A percentile compares a stretch with the other conserved stretches of the same genome.
Conservation (phyloP, 1,140 invertebrate species). For the Ganaspis sp. region DNA sequence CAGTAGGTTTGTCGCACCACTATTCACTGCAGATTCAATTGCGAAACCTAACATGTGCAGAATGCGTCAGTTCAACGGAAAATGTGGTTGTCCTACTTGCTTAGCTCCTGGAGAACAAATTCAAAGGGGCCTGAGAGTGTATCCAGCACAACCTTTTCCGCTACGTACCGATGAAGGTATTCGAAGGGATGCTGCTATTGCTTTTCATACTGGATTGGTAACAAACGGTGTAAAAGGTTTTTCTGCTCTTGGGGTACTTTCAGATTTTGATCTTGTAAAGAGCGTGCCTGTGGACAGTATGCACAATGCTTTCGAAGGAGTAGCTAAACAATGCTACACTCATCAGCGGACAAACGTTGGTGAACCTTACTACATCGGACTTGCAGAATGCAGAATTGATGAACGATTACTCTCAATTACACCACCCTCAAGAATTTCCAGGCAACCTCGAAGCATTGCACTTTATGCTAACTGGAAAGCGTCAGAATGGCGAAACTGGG, state of each 20-base stretch:
- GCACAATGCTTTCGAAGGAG: conserved; percentile 35
- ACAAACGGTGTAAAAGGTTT: conserved; percentile 41
- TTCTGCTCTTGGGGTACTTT: conserved; percentile 32
- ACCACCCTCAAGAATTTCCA: background rate
- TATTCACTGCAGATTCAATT: conserved; percentile 30
- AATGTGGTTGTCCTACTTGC: conserved; percentile 30
- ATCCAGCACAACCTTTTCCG: background rate
- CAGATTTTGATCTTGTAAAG: conserved; percentile 37
- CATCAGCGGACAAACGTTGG: background rate
- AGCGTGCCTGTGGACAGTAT: conserved; percentile 39
- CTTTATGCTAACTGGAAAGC: background rate
- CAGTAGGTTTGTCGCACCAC: conserved; percentile 31
- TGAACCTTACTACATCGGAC: background rate
- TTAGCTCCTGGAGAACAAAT: background rate
- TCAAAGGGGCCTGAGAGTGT: background rate
- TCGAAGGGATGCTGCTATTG: background rate
- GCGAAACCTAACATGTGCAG: conserved; percentile 4
- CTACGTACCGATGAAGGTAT: background rate
- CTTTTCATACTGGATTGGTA: background rate
- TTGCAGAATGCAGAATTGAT: background rate
- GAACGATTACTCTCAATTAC: background rate
- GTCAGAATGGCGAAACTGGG: background rate
- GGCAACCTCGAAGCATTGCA: background rate
- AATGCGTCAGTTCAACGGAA: conserved; percentile 20
- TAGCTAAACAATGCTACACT: background rate